Base-by-base conservation (phyloP, 2,888 invertebrate genomes). In the Synergus umbraculus region DNA sequence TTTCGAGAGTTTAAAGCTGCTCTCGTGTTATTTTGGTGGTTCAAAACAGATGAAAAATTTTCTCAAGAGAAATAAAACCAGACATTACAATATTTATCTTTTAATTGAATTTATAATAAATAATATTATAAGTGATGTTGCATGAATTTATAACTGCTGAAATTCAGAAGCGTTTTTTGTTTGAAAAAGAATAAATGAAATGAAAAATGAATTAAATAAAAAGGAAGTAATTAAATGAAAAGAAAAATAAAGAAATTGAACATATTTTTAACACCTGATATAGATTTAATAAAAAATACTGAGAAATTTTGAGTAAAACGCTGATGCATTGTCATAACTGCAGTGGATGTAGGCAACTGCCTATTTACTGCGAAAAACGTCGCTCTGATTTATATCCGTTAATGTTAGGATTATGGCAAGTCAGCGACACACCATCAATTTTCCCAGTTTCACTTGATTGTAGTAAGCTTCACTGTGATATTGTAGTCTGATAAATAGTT, bases 331-430 rank as follows among this genome's bases (percentile, higher is more conserved):
- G 29, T 29, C 4, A 73, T 54, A 73, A 54, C 15, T 73, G 73
- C 54, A 73, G 5, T 37, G 4, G 10, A 10, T 10, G 49, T 29
- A n/a, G n/a, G 29, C 54, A 37, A 54, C 10, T 54, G 37, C 73
- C n/a, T 73, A 54, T 73, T 37, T 54, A 29, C 54, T 15, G 73
- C 5, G 54, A 54, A 73, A 67, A 73, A 73, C 15, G 73, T n/a
- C 73, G 1, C 37, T 54, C n/a, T 73, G 73, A 73, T 73, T 73
- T 73, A 73, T 54, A 73, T 73, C 73, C 73, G 49, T 54, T 73
- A 73, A 73, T 73, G 73, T 49, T 73, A n/a, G 54, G 54, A 73
- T 73, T 73, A 73, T 54, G 37, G 54, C 73, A 54, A 73, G 73
- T 73, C 73, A 73, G 73, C 15, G 37, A 54, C 73, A 73, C 49